Conservation (phyloP, 2,888 invertebrate species). For the Bombylius discolor region DNA sequence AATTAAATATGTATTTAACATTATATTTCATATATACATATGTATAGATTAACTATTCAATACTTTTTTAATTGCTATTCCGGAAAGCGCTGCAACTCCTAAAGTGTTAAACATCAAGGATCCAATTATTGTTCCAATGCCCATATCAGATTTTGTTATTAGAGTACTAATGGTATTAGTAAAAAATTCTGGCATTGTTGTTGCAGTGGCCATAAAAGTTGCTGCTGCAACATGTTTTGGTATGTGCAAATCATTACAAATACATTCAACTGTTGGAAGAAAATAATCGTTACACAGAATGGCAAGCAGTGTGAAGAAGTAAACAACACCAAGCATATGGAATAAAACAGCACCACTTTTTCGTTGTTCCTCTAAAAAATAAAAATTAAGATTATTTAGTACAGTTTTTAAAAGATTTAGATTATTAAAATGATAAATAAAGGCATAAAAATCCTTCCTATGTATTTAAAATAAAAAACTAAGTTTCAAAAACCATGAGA, state of each 20-base stretch:
- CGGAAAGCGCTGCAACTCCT: conserved; percentile 70
- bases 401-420: too few species aligned
- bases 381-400: background rate
- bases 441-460: too few species aligned
- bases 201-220: conserved; percentile 93
- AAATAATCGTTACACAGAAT: conserved; percentile 87
- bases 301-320: conserved; percentile 74
- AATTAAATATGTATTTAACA: too few species aligned
- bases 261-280: conserved; percentile 75
- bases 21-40: background rate
- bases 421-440: too few species aligned
- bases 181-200: conserved; percentile 88
- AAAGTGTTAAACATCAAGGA: conserved; percentile 78
- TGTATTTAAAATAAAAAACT: too few species aligned
- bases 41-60: conserved; percentile 10
- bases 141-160: conserved; percentile 68
- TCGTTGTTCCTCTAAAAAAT: conserved; percentile 51
- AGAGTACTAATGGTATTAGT: conserved; percentile 83
- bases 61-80: conserved; percentile 59
- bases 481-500: too few species aligned
- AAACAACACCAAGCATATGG: conserved; percentile 63
- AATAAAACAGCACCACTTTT: conserved; percentile 64
- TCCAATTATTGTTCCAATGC: conserved; percentile 77
- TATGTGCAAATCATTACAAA: conserved; percentile 65
- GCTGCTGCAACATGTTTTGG: conserved; percentile 89